A percentile compares a stretch with the other conserved stretches of the same genome.
These are phyloP conservation scores for Chloromyia formosa DNA, from an alignment of 2,888 invertebrate genomes.

Conservation along the genomic window DNA sequence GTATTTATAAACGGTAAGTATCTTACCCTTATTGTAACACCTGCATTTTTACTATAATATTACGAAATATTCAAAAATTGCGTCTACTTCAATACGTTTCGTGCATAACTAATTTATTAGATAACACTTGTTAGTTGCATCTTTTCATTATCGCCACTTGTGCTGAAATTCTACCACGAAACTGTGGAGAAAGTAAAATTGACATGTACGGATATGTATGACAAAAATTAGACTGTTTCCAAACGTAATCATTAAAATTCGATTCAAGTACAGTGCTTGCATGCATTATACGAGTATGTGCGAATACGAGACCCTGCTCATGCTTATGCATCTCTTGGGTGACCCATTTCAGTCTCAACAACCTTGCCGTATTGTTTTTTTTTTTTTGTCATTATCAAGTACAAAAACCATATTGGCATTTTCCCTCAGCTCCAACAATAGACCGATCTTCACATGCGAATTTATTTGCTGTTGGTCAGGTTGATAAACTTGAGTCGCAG, in stretches of 20 bases:
- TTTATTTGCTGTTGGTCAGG: background rate
- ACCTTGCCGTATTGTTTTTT: background rate
- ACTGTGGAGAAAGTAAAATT: slow-evolving; percentile 16
- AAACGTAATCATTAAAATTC: background rate
- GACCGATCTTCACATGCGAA: slow-evolving; percentile 26
- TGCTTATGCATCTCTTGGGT: background rate
- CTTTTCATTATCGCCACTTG: background rate
- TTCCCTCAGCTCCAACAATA: slow-evolving; percentile 19
- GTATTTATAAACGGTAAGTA: no score
- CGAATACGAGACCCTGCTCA: slow-evolving; percentile 8
- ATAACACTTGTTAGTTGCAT: background rate
- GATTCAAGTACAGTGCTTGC: background rate
- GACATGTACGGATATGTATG: background rate
- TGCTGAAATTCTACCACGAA: background rate
- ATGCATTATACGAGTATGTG: background rate
- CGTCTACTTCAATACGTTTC: background rate
- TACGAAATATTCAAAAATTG: background rate
- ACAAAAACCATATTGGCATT: background rate
- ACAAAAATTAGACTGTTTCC: no score
- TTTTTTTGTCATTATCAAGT: slow-evolving; percentile 21
- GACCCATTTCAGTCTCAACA: slow-evolving; percentile 22
- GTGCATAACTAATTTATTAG: slow-evolving; percentile 3
- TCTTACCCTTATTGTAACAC: no score
- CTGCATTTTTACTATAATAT: background rate
- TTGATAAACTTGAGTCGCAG: background rate